Evolutionary conservation across 1,140 invertebrate species (phyloP).

Genomic region (Ptiloglossa arizonensis): DNA sequence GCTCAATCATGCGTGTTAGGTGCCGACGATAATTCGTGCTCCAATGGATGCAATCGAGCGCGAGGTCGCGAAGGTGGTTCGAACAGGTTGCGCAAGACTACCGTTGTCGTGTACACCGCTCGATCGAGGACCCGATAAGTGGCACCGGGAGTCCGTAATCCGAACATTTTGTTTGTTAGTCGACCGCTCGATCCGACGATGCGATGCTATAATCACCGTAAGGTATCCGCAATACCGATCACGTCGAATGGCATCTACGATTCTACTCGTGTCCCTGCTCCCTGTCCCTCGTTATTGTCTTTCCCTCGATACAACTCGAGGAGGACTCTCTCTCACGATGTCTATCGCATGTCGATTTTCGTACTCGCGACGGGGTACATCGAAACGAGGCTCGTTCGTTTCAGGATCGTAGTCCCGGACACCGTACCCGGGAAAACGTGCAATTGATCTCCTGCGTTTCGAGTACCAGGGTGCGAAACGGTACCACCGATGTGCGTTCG

Average conservation of each 20-base stretch:
- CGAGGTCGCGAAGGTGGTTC: conserved; percentile 71
- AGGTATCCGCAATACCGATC: conserved; percentile 50
- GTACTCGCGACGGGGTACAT: no score
- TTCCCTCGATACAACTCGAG: neutral
- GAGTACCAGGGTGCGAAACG: no score
- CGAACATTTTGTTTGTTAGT: conserved; percentile 53
- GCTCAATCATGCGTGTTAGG: conserved; percentile 74
- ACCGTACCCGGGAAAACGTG: no score
- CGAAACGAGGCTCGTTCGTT: no score
- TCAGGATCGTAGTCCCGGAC: no score
- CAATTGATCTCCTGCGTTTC: no score
- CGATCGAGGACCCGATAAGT: conserved; percentile 60
- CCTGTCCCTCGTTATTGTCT: conserved; percentile 11
- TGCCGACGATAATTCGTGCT: conserved; percentile 74
- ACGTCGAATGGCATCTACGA: conserved; percentile 40
- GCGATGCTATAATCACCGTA: conserved; percentile 56
- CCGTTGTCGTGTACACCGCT: conserved; percentile 52
- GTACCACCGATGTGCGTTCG: no score
- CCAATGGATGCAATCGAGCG: conserved; percentile 63
- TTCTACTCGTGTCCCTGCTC: conserved; percentile 9
- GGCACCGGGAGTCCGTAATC: conserved; percentile 46
- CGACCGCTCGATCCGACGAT: conserved; percentile 27
- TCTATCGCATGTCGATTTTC: neutral
- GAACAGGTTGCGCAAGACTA: conserved; percentile 68
- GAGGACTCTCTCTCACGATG: conserved; percentile 1